phyloP scores from a whole-genome alignment of 2,888 invertebrate species.

The Nephrotoma appendiculata region DNA sequence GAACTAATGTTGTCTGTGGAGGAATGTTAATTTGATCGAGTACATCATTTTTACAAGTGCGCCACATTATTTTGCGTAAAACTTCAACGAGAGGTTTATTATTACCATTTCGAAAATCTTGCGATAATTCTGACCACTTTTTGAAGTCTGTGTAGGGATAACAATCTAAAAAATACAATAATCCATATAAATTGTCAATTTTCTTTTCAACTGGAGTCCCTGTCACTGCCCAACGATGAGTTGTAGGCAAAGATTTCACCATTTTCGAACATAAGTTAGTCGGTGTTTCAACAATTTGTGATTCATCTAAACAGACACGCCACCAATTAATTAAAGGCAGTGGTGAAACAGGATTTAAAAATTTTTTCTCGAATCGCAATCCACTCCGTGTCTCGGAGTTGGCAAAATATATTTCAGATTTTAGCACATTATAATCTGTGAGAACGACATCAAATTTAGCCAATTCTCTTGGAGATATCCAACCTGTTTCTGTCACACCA shows the following conservation, averaged over 20 bases:
- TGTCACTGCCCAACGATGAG: constrained; percentile 59
- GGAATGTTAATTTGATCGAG: constrained; percentile 52
- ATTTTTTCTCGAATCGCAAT: constrained; percentile 44
- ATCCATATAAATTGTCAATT: constrained; percentile 34
- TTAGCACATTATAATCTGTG: constrained; percentile 51
- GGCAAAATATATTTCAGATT: constrained; percentile 45
- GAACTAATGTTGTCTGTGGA: constrained; percentile 39
- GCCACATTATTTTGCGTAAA: constrained; percentile 47
- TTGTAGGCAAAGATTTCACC: constrained; percentile 30
- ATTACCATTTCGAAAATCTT: constrained; percentile 13
- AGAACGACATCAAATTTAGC: constrained; percentile 54
- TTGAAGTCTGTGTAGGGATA: constrained; percentile 16
- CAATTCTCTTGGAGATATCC: constrained; percentile 40
- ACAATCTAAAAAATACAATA: constrained; percentile 31
- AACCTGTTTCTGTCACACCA: constrained; percentile 28
- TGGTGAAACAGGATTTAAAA: constrained; percentile 47
- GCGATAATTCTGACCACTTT: constrained; percentile 17
- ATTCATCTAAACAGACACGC: constrained; percentile 65
- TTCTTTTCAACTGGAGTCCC: constrained; percentile 55
- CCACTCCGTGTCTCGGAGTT: constrained; percentile 31
- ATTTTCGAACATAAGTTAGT: constrained; percentile 39
- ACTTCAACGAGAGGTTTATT: constrained; percentile 30
- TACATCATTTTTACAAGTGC: constrained; percentile 52
- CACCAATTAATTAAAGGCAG: constrained; percentile 58
- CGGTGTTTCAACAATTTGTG: constrained; percentile 58